phyloP scores from a whole-genome alignment of 2,888 invertebrate species.

The Oligia fasciuncula region DNA sequence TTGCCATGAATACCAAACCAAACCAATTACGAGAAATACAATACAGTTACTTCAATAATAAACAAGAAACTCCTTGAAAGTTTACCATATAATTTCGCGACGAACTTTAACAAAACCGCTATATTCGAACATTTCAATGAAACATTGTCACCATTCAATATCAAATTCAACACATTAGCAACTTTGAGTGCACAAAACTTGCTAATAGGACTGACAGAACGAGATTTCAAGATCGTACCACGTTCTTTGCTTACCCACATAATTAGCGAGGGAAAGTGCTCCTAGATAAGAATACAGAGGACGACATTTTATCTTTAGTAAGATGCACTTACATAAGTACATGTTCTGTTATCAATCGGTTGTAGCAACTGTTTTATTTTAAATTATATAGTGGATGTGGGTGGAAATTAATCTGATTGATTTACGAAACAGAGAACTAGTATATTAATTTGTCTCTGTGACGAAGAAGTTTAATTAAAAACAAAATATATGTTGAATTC shows the following conservation, averaged over 20 bases:
- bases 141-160: slow-evolving; percentile 47
- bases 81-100: slow-evolving; percentile 17
- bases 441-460: not conserved
- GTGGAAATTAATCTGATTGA: slow-evolving; percentile 9
- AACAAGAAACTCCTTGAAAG: slow-evolving; percentile 11
- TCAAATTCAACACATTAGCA: slow-evolving; percentile 53
- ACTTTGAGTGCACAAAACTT: slow-evolving; percentile 51
- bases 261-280: slow-evolving; percentile 82
- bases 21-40: not conserved
- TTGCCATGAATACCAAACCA: not conserved
- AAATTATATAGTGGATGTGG: not conserved
- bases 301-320: slow-evolving; percentile 71
- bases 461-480: not conserved
- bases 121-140: slow-evolving; percentile 26
- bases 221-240: slow-evolving; percentile 68
- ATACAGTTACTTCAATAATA: slow-evolving; percentile 1
- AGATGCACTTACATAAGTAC: slow-evolving; percentile 66
- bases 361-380: slow-evolving; percentile 17
- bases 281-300: slow-evolving; percentile 69
- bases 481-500: not conserved
- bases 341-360: slow-evolving; percentile 42
- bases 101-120: slow-evolving; percentile 19
- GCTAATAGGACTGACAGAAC: slow-evolving; percentile 63
- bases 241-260: slow-evolving; percentile 63
- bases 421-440: not conserved